Conservation (phyloP, 2,113 vertebrate species). For the Jaculus jaculus region DNA sequence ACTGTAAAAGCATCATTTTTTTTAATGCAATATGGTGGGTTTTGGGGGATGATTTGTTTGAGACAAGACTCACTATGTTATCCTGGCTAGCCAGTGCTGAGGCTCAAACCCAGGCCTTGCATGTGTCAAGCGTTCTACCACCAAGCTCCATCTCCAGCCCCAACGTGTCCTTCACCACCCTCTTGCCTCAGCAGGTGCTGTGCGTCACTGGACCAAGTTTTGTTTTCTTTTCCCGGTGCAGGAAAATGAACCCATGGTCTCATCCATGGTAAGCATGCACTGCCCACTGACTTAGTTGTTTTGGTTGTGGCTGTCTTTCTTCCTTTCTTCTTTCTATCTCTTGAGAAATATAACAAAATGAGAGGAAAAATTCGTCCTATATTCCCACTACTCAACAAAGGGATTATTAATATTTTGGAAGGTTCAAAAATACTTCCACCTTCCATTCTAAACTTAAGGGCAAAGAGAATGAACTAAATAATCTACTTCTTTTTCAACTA, state of each 20-base stretch:
- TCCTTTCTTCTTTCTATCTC: not conserved
- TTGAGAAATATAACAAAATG: not conserved
- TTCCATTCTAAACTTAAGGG: not conserved
- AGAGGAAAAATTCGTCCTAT: not conserved
- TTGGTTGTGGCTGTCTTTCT: not conserved
- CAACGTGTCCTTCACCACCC: not conserved
- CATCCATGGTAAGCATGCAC: not conserved
- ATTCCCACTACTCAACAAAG: not conserved
- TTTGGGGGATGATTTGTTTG: too few species aligned
- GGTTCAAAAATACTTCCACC: not conserved
- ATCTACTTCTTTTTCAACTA: conserved; percentile 33
- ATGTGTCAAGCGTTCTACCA: too few species aligned
- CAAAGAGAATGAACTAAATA: not conserved
- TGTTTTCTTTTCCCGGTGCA: not conserved
- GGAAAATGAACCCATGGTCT: not conserved
- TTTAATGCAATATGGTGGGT: not conserved
- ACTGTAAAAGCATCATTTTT: not conserved
- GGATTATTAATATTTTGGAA: conserved; percentile 18
- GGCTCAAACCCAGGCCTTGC: not conserved
- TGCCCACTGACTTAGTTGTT: not conserved
- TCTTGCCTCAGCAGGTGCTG: not conserved
- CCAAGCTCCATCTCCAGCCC: not conserved
- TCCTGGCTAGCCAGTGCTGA: not conserved
- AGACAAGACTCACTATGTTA: not conserved
- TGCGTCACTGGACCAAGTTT: not conserved